Base-by-base conservation (phyloP, 2,113 vertebrate genomes). In the Donacobius atricapilla region DNA sequence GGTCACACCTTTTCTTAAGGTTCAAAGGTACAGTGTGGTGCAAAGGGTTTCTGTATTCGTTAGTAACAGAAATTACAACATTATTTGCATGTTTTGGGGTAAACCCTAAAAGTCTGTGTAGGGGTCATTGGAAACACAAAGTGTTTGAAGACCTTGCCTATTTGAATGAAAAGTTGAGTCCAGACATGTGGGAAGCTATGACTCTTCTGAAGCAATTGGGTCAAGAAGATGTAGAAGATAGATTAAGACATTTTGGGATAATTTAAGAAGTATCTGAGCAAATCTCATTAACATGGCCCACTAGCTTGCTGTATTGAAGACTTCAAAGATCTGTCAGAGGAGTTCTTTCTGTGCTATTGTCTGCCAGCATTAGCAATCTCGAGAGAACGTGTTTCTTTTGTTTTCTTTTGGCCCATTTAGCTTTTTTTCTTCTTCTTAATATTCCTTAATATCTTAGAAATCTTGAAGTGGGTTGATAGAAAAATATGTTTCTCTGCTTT, bases 251-350 rank as follows among this genome's bases (percentile, higher is more conserved):
- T 86, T 94, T 94, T 90, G 68, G 90, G 93, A 88, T 88, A 93
- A 91, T 77, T 88, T 96, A 40, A 65, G 81, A 95, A 93, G 58
- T 86, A 92, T 97, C 83, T 97, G 78, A 96, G 80, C 83, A 88
- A 76, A 96, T 94, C 93, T 97, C 93, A 97, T 97, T 97, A 97
- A 66, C 86, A 93, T 96, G 96, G 96, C 78, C 96, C 82, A 83
- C 65, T 94, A 66, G 94, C 93, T 77, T 87, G 69, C 84, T 79
- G 76, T 64, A 88, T 66, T 95, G 93, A 97, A 96, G 79, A 96
- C 94, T 96, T 97, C 87, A 95, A 89, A 96, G 95, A 94, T 93
- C 91, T 96, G 82, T 95, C 94, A 96, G 92, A 96, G 71, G 83
- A 89, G 82, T 95, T 96, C 86, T 96, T 87, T 96, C 80, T 93